Evolutionary conservation across 1,140 invertebrate genomes (phyloP).

Genomic region (Bilobella aurantiaca): DNA sequence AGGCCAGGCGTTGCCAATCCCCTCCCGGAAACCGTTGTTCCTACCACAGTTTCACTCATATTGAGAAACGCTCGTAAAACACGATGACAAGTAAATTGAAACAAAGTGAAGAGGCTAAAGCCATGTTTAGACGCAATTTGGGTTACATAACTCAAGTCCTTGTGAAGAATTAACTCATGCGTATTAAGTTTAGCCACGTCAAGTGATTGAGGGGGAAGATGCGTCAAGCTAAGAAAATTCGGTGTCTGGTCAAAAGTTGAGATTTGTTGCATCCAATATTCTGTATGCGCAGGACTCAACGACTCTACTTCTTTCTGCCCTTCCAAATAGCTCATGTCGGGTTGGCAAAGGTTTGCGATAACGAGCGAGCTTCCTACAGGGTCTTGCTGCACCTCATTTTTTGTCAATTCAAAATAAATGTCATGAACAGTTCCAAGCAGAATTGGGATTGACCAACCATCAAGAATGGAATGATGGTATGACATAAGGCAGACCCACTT

Average conservation of each 20-base stretch:
- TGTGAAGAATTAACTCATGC: neutral
- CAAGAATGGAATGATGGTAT: neutral
- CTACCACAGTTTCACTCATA: neutral
- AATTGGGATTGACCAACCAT: neutral
- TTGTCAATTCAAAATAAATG: neutral
- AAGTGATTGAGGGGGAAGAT: neutral
- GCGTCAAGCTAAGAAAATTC: neutral
- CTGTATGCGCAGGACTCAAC: neutral
- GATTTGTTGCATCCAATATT: neutral
- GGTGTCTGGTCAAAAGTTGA: neutral
- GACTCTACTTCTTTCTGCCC: neutral
- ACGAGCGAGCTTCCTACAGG: neutral
- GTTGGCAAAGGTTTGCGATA: too few species aligned
- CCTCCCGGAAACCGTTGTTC: slow-evolving; percentile 6
- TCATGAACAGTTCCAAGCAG: neutral
- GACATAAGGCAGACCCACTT: neutral
- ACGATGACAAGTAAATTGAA: slow-evolving; percentile 6
- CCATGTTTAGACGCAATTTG: neutral
- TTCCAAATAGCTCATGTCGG: neutral
- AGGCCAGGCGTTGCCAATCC: neutral
- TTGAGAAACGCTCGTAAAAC: neutral
- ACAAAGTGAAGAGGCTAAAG: neutral
- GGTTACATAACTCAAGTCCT: neutral
- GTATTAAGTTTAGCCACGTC: neutral
- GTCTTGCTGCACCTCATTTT: neutral